Evolutionary conservation across 2,888 invertebrate genomes (phyloP), one percentile per base, ranked within the genome.

Genomic region (Pedicia rivosa): DNA sequence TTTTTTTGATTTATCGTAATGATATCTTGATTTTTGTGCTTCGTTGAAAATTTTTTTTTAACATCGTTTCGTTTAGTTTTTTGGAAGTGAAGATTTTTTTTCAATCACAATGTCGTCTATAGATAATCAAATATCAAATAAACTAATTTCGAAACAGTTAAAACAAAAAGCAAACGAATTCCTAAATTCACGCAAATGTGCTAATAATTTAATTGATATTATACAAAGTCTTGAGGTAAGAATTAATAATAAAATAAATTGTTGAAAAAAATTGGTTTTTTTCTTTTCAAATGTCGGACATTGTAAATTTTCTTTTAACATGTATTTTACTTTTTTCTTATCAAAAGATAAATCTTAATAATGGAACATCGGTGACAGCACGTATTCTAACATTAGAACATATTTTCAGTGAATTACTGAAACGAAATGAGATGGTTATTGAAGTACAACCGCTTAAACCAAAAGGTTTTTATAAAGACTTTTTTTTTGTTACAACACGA

Each of bases 121-220:
- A 10, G 24, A 24, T 24, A 24, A 8, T 24, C 10, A 24, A 24
- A n/a, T 10, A 24, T 5, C 25, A 14, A 39, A 50, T 41, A 74
- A 74, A 66, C 66, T 65, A 63, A 65, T 72, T 55, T 69, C 74
- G 37, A 72, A 74, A 51, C 65, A 74, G 49, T 59, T 82, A 44
- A 70, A 76, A 43, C 63, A 62, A 47, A 78, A 76, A 55, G 78
- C 78, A 31, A 74, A 74, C 48, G 77, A 77, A 50, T 78, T 82
- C 59, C 61, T 82, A 35, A 66, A 70, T 47, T 72, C 72, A 20
- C 65, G 68, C 45, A 69, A 71, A 57, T 60, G 77, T 62, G 67
- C 72, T 9, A 72, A 75, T 50, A 71, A 70, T 53, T 65, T 82
- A 45, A 64, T 72, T 35, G 74, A 78, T 50, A 74, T 81, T 44